These are phyloP conservation scores for Metopia argyrocephala DNA, from an alignment of 2,888 invertebrate genomes.

Conservation along the genomic window DNA sequence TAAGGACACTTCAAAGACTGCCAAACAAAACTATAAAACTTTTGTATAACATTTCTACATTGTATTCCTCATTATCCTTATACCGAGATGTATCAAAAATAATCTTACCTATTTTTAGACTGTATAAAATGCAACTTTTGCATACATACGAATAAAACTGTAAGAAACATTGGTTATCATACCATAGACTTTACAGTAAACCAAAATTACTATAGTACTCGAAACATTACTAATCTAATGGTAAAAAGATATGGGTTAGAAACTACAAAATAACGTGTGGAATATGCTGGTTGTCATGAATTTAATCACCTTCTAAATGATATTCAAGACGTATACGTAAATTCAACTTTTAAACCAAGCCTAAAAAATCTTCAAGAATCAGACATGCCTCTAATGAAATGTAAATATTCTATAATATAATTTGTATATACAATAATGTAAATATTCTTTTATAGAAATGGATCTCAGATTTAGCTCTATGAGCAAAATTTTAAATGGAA, in stretches of 20 bases:
- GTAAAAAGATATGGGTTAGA: neutral
- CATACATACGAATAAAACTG: neutral
- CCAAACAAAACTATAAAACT: neutral
- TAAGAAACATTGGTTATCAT: conserved; percentile 12
- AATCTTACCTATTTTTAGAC: neutral
- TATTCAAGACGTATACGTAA: neutral
- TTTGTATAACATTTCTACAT: neutral
- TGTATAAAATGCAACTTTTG: conserved; percentile 16
- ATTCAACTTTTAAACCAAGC: neutral
- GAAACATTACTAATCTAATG: neutral
- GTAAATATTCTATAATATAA: neutral
- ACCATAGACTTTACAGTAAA: neutral
- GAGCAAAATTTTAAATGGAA: too few relatives aligned
- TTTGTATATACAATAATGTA: too few relatives aligned
- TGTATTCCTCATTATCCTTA: neutral
- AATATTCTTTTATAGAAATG: too few relatives aligned
- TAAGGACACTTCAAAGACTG: neutral
- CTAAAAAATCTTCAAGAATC: neutral
- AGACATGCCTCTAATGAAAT: neutral
- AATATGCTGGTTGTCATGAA: neutral
- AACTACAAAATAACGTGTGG: neutral
- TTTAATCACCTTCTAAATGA: neutral
- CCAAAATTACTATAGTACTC: neutral
- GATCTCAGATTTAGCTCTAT: too few relatives aligned
- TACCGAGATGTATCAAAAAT: neutral